phyloP scores from a whole-genome alignment of 2,888 invertebrate species.

The Phyllotreta striolata region DNA sequence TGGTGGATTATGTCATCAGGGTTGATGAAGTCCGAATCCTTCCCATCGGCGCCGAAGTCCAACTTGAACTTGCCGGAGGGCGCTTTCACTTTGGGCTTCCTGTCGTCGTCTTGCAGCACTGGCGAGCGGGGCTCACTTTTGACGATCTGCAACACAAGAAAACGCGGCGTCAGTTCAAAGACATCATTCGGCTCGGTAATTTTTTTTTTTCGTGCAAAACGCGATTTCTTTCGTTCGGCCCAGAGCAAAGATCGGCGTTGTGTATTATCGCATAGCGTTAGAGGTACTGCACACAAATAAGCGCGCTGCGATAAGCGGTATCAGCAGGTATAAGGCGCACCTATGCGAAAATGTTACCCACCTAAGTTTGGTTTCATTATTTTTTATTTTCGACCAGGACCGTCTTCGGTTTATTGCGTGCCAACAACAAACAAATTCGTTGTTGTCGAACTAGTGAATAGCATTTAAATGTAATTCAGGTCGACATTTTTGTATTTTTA shows the following conservation, averaged over 20 bases:
- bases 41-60: slow-evolving; percentile 40
- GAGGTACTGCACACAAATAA: slow-evolving; percentile 35
- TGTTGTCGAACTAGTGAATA: too few species aligned
- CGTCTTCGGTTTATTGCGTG: slow-evolving; percentile 18
- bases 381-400: slow-evolving; percentile 18
- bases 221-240: slow-evolving; percentile 46
- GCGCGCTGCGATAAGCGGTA: slow-evolving; percentile 40
- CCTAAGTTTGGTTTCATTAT: slow-evolving; percentile 11
- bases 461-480: too few species aligned
- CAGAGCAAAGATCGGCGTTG: slow-evolving; percentile 52
- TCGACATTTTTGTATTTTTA: too few species aligned
- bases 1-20: slow-evolving; percentile 61
- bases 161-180: slow-evolving; percentile 36
- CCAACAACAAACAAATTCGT: neutral
- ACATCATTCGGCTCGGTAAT: slow-evolving; percentile 6
- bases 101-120: slow-evolving; percentile 38
- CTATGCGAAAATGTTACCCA: slow-evolving; percentile 40
- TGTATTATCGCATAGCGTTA: slow-evolving; percentile 37
- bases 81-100: slow-evolving; percentile 40
- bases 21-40: slow-evolving; percentile 63
- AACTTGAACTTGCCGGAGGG: slow-evolving; percentile 39
- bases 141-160: slow-evolving; percentile 52
- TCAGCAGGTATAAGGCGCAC: slow-evolving; percentile 48
- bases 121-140: slow-evolving; percentile 44
- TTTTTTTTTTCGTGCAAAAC: slow-evolving; percentile 31